A percentile compares a stretch with the other conserved stretches of the same genome.
Evolutionary conservation across 2,888 invertebrate genomes (phyloP).

Genomic region (Oligia fasciuncula): DNA sequence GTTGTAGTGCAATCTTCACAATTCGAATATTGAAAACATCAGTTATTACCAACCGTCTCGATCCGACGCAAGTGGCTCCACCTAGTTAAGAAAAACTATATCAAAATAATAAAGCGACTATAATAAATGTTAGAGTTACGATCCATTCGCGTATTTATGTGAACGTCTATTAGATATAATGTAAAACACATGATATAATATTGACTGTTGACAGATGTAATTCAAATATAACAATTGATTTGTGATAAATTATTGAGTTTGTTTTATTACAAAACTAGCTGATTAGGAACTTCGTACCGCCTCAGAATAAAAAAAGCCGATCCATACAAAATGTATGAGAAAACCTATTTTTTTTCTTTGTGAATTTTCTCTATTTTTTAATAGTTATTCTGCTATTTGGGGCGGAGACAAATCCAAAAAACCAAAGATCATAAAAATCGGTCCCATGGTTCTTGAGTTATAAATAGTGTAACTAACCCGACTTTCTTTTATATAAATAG

Average conservation of each 20-base stretch:
- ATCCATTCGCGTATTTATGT: slow-evolving; percentile 24
- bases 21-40: neutral
- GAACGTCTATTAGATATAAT: slow-evolving; percentile 25
- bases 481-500: too few relatives aligned
- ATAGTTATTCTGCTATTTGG: too few relatives aligned
- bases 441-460: too few relatives aligned
- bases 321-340: too few relatives aligned
- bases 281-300: too few relatives aligned
- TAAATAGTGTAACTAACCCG: too few relatives aligned
- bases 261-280: slow-evolving; percentile 36
- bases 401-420: too few relatives aligned
- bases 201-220: slow-evolving; percentile 63
- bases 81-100: slow-evolving; percentile 37
- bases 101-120: slow-evolving; percentile 52
- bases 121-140: slow-evolving; percentile 50
- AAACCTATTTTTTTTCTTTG: too few relatives aligned
- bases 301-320: too few relatives aligned
- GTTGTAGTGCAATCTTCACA: neutral
- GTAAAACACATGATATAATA: slow-evolving; percentile 44
- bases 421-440: too few relatives aligned
- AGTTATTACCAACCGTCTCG: neutral
- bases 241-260: slow-evolving; percentile 56
- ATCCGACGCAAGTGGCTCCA: slow-evolving; percentile 2
- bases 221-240: slow-evolving; percentile 61
- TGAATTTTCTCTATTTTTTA: too few relatives aligned